Evolutionary conservation across 1,140 invertebrate genomes (phyloP), one percentile per base, ranked within the genome.

Genomic region (Aphis gossypii): DNA sequence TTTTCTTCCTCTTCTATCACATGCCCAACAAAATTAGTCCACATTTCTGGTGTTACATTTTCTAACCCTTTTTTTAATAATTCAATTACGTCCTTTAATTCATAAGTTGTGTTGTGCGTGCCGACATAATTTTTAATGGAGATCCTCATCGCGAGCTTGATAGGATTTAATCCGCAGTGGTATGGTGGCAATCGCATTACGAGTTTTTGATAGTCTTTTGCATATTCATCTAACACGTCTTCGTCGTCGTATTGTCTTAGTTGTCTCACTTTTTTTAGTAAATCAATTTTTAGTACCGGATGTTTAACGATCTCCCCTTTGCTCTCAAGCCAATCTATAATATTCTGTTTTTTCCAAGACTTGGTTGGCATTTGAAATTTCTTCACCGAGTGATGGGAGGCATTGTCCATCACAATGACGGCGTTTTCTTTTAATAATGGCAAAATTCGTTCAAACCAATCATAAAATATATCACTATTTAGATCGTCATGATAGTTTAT

Each of bases 11-110:
- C 46, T 18, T 38, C 56, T 20, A 56, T 21, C 0, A 56, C 87
- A 56, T 56, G 87, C 41, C 21, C 48, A 6, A 54, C 87, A 89
- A 89, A 89, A 89, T 89, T 38, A 0, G 87, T 56, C 87, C 87
- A 89, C 87, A 89, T 89, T 89, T 56, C 87, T 5, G 87, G 14
- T 56, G 87, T 89, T 23, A 54, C 48, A 35, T 38, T 30, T 35
- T 89, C 51, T 48, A 89, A 44, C 23, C 46, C 86, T 88, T 51
- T 88, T 46, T 48, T 35, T 51, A 88, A 51, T 88, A 88, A 30
- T 8, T 51, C 25, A 25, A 46, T 44, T 51, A 88, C 25, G 46
- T 88, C 86, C 9, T 88, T 35, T 88, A 88, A 6, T 88, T 88
- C 48, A 23, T 51, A 88, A 14, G 86, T 88, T 0, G 1, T 88